Base-by-base conservation (phyloP, 1,140 invertebrate species). In the Muscidifurax raptorellus region DNA sequence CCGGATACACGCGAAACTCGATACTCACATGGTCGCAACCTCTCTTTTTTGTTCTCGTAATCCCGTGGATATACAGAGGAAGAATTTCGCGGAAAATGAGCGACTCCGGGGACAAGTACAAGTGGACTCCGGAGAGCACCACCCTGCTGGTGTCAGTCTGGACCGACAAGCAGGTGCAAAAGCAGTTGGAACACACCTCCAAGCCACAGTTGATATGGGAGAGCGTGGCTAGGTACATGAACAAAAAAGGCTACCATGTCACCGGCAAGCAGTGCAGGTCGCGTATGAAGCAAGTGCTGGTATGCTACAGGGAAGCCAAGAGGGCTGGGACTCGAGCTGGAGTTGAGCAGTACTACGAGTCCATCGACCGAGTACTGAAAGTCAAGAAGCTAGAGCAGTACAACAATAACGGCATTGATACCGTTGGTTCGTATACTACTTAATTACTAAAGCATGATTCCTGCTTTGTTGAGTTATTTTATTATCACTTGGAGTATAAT, bases 111-210 rank as follows among this genome's bases (percentile, higher is more conserved):
- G 84, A 85, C 10, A 93, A 93, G 76, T 93, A 93, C 79, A 93
- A 93, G 82, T 93, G 93, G 93, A 93, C 91, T 0, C 91, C 91
- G 7, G 93, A 93, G 22, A 92, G 93, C 64, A 93, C 92, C 1
- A 87, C 90, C 7, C 87, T 93, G 3, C 82, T 93, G 25, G 92
- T 93, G 2, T 93, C 92, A 0, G 89, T 93, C 0, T 93, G 93
- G 93, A 90, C 91, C 0, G 93, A 93, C 59, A 91, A 89, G 25
- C 92, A 93, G 78, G 92, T 93, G 9, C 93, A 93, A 81, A 92
- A 93, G 30, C 91, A 93, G 75, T 82, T 93, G 2, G 90, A 91
- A 12, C 91, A 90, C 72, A 75, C 92, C 0, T 67, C 87, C 1
- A 92, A 92, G 47, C 91, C 92, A 2, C 92, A 92, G 52, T 82